Percentiles rank a stretch among this genome's conserved stretches.
phyloP scores from a whole-genome alignment of 2,113 vertebrate species.

The Lepisosteus oculatus region DNA sequence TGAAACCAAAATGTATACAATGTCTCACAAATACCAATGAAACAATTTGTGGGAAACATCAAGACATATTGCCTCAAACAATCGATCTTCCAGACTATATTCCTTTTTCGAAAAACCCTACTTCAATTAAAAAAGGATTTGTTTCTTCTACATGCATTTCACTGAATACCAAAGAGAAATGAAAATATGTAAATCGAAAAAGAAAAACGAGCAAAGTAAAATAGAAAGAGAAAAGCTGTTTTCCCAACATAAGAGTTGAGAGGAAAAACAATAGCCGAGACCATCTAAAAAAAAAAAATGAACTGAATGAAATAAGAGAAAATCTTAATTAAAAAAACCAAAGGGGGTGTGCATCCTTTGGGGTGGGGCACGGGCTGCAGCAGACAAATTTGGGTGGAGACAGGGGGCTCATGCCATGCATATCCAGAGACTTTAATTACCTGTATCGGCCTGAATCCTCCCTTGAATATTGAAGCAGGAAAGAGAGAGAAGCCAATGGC shows the following conservation, averaged over 20 bases:
- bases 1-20: too few species aligned
- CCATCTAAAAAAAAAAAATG: constrained; percentile 16
- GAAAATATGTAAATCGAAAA: too few species aligned
- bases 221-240: too few species aligned
- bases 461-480: constrained; percentile 94
- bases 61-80: too few species aligned
- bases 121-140: too few species aligned
- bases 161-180: too few species aligned
- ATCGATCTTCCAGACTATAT: too few species aligned
- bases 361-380: constrained; percentile 4
- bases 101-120: too few species aligned
- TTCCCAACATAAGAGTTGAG: background rate
- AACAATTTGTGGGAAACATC: too few species aligned
- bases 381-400: background rate
- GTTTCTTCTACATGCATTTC: too few species aligned
- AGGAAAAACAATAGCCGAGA: constrained; percentile 14
- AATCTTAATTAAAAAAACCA: background rate
- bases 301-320: constrained; percentile 22
- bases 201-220: too few species aligned
- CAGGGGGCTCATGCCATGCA: constrained; percentile 63
- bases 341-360: background rate
- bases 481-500: constrained; percentile 95
- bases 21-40: too few species aligned
- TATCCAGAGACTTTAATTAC: constrained; percentile 55
- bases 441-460: constrained; percentile 97